Evolutionary conservation across 1,140 invertebrate genomes (phyloP), one percentile per base, ranked within the genome.

Genomic region (Drosophila biarmipes): DNA sequence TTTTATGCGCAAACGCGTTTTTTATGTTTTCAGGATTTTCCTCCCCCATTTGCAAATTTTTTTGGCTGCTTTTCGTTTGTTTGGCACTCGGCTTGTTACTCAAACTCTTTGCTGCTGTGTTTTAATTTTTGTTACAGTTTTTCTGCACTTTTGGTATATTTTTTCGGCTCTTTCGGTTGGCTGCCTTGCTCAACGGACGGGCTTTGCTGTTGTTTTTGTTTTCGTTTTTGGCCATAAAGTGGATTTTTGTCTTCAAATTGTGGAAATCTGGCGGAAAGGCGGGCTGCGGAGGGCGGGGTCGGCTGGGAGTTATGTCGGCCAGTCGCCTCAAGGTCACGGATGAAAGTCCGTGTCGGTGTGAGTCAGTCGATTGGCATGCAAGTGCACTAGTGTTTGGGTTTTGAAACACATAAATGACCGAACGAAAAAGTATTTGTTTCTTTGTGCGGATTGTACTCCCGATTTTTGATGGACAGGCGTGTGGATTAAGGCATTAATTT

Each of bases 221-320:
- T 79, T 72, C 52, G 35, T 4, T 59, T 69, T 69, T 45, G 53
- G 56, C 81, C 68, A 80, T 59, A 86, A 86, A 86, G 78, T 86
- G 81, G 82, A 87, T 87, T 86, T 87, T 86, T 87, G 78, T 80
- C 64, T 86, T 81, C 81, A 78, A 8, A 87, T 81, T 78, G 78
- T 81, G 73, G 74, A 80, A 86, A 81, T 85, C 67, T 49, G 63
- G 59, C 57, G 15, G 48, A 49, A 59, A 52, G 72, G 48, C 52
- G 27, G 53, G 31, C 49, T 45, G 51, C 27, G 45, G 40, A 17
- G 67, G 24, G 24, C 8, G 43, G 52, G 21, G 54, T 40, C 57
- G 52, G 56, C 37, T 48, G 46, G 29, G 52, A 64, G 49, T 56
- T 52, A 90, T 81, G 78, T 82, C 61, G 82, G 78, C 71, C 82